Evolutionary conservation across 2,888 invertebrate species (phyloP).

Genomic region (Falcaria lacertinaria): DNA sequence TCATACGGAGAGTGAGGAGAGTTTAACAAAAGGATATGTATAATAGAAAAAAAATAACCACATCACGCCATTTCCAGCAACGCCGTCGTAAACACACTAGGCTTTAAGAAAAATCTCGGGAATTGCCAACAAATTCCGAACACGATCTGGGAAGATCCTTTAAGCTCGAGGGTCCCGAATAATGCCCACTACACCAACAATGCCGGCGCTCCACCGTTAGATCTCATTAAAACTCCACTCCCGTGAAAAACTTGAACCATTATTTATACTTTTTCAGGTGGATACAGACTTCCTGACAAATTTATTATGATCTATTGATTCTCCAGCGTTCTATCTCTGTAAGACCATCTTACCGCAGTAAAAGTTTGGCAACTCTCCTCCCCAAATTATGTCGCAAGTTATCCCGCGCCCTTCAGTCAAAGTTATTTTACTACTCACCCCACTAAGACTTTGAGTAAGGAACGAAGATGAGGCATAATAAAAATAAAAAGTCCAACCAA

Average conservation of each 20-base stretch:
- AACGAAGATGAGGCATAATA: conserved; percentile 31
- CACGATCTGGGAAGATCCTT: conserved; percentile 2
- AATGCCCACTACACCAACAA: conserved; percentile 2
- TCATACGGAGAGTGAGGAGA: too few species aligned
- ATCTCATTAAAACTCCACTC: conserved; percentile 5
- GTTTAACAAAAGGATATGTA: too few species aligned
- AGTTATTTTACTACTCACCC: conserved; percentile 65
- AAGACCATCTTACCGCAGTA: conserved; percentile 24
- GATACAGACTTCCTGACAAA: conserved; percentile 38
- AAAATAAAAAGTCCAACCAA: conserved; percentile 27
- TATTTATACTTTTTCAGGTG: conserved; percentile 57
- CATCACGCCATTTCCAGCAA: background rate
- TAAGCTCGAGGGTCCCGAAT: conserved; percentile 2
- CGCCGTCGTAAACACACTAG: background rate
- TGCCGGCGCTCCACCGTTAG: conserved; percentile 1
- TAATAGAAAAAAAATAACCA: background rate
- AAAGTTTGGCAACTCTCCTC: conserved; percentile 38
- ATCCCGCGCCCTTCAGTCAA: conserved; percentile 31
- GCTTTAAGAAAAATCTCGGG: background rate
- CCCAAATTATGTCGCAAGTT: conserved; percentile 58
- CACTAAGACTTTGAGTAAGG: conserved; percentile 57
- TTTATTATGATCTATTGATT: conserved; percentile 66
- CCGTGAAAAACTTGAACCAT: conserved; percentile 46
- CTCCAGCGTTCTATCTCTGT: conserved; percentile 36
- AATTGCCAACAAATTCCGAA: conserved; percentile 3